Evolutionary conservation across 92 coral and sea anemone species (phyloP).

Genomic region (Palythoa grandis): DNA sequence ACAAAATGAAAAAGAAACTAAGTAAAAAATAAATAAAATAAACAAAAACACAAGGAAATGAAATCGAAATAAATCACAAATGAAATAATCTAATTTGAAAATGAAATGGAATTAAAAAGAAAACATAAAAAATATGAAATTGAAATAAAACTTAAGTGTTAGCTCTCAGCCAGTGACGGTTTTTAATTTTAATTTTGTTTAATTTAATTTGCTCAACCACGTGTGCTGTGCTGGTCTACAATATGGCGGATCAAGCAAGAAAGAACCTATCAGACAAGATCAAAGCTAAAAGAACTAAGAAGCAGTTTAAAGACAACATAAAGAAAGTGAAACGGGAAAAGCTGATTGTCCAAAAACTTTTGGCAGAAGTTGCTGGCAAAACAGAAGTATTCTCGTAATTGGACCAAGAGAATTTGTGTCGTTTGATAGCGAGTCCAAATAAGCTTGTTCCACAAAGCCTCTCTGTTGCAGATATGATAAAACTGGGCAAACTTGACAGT

Average conservation of each 20-base stretch:
- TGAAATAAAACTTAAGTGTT: not conserved
- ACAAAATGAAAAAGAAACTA: no score
- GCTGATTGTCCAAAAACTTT: conserved; percentile 60
- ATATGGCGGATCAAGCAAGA: conserved; percentile 47
- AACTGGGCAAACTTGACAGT: conserved; percentile 61
- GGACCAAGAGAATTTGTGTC: conserved; percentile 64
- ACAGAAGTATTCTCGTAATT: conserved; percentile 52
- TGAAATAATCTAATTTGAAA: no score
- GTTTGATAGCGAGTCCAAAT: conserved; percentile 56
- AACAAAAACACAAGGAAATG: no score
- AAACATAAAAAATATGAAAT: no score
- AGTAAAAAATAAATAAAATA: no score
- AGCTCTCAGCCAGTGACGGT: no score
- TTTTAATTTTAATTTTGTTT: no score
- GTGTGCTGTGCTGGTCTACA: conserved; percentile 32
- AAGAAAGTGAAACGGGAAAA: conserved; percentile 45
- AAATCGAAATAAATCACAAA: no score
- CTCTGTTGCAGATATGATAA: conserved; percentile 64
- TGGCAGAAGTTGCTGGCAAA: conserved; percentile 55
- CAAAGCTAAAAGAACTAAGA: conserved; percentile 60
- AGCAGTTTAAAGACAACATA: conserved; percentile 37
- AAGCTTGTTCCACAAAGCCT: conserved; percentile 63
- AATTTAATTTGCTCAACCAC: conserved; percentile 22
- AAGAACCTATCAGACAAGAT: conserved; percentile 46
- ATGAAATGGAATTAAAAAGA: no score